Evolutionary conservation across 2,888 invertebrate species (phyloP).

Genomic region (Pollenia angustigena): DNA sequence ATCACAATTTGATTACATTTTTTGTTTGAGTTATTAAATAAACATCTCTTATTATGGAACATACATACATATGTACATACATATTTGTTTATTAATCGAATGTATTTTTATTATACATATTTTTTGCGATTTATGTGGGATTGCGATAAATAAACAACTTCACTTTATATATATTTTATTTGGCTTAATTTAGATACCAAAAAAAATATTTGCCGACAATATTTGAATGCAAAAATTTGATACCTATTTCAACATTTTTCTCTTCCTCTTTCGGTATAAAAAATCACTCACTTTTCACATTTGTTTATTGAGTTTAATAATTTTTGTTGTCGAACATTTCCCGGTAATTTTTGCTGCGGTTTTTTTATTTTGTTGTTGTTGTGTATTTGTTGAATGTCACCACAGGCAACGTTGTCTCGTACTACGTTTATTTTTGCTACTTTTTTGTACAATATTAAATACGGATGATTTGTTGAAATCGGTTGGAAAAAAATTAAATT

Average conservation of each 20-base stretch:
- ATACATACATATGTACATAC: not conserved
- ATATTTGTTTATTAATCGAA: not conserved
- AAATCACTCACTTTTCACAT: conserved; percentile 62
- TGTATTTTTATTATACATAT: conserved; percentile 6
- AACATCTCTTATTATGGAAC: not conserved
- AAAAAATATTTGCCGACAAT: not conserved
- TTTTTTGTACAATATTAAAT: not conserved
- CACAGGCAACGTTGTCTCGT: conserved; percentile 62
- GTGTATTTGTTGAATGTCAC: conserved; percentile 71
- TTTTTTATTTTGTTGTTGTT: conserved; percentile 52
- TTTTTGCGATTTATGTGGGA: conserved; percentile 8
- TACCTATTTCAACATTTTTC: conserved; percentile 1
- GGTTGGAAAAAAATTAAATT: conserved; percentile 17
- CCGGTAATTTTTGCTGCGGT: conserved; percentile 70
- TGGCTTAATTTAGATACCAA: not conserved
- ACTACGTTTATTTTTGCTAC: not conserved
- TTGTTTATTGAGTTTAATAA: conserved; percentile 31
- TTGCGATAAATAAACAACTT: conserved; percentile 13
- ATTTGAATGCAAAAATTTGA: not conserved
- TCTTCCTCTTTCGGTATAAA: not conserved
- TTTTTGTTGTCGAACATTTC: conserved; percentile 60
- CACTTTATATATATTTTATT: not conserved
- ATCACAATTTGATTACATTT: not conserved
- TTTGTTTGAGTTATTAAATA: conserved; percentile 9
- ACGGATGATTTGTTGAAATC: conserved; percentile 31